These are phyloP conservation scores for Lagocephalus sceleratus DNA, from an alignment of 2,797 vertebrate genomes.

Conservation along the genomic window DNA sequence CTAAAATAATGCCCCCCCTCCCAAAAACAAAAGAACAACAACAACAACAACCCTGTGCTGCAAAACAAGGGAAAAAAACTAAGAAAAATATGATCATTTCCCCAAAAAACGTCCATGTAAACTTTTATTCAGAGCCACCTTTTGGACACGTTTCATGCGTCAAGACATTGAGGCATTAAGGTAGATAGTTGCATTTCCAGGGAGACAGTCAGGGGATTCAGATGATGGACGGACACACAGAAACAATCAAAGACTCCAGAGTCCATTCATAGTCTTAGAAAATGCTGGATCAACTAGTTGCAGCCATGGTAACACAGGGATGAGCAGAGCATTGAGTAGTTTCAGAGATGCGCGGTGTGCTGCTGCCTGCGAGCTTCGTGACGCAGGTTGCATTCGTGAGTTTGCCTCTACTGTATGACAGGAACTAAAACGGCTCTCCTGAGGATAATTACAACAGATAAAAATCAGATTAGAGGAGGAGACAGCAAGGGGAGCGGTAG, in stretches of 20 bases:
- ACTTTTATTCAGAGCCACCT: no score
- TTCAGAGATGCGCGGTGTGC: slow-evolving; percentile 56
- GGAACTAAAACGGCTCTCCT: slow-evolving; percentile 23
- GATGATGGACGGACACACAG: slow-evolving; percentile 24
- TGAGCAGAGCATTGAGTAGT: slow-evolving; percentile 59
- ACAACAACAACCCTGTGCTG: slow-evolving; percentile 17
- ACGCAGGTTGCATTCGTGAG: slow-evolving; percentile 63
- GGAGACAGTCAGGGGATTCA: slow-evolving; percentile 7
- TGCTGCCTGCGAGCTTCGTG: slow-evolving; percentile 57
- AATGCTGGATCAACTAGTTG: slow-evolving; percentile 58
- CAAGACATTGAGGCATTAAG: no score
- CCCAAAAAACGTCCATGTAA: no score
- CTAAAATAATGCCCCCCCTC: slow-evolving; percentile 26
- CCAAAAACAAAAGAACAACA: no score
- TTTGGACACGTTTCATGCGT: no score
- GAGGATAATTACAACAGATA: slow-evolving; percentile 43
- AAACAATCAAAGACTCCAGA: slow-evolving; percentile 39
- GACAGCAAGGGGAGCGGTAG: slow-evolving; percentile 1
- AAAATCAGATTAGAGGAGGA: slow-evolving; percentile 34
- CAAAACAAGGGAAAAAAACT: not conserved
- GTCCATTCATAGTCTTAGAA: slow-evolving; percentile 65
- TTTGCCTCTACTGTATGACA: slow-evolving; percentile 40
- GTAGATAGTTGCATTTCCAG: no score
- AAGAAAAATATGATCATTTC: no score
- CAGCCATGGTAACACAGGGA: slow-evolving; percentile 70